phyloP scores from a whole-genome alignment of 2,888 invertebrate species.

The Hedychridium roseum region DNA sequence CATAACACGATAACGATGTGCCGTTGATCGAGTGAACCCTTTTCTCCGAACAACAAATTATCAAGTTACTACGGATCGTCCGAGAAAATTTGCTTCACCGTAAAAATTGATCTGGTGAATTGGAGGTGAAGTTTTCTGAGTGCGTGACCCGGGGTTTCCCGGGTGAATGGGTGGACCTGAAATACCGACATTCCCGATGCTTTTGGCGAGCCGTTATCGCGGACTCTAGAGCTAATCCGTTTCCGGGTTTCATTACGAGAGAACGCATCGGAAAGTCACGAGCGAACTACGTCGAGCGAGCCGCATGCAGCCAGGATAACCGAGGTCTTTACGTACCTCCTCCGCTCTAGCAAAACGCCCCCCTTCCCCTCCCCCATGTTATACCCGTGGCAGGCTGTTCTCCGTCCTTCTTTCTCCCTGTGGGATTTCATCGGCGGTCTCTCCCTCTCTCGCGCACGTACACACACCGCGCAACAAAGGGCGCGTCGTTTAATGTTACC shows the following conservation, averaged over 20 bases:
- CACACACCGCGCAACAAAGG: conserved; percentile 47
- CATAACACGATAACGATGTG: not conserved
- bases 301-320: conserved; percentile 11
- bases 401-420: conserved; percentile 13
- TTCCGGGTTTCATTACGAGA: conserved; percentile 26
- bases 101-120: too few species aligned
- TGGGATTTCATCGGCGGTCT: conserved; percentile 8
- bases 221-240: conserved; percentile 36
- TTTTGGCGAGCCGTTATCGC: conserved; percentile 32
- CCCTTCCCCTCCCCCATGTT: too few species aligned
- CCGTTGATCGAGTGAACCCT: too few species aligned
- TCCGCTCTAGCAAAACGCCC: too few species aligned
- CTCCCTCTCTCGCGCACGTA: conserved; percentile 23
- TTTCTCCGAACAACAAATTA: too few species aligned
- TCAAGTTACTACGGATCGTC: too few species aligned
- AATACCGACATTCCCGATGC: conserved; percentile 26
- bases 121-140: too few species aligned
- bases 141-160: too few species aligned
- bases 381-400: too few species aligned
- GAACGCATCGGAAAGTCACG: conserved; percentile 35
- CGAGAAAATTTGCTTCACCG: not conserved
- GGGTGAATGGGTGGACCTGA: too few species aligned
- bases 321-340: conserved; percentile 12
- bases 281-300: conserved; percentile 24
- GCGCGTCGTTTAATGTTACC: conserved; percentile 60